Conservation (phyloP, 2,113 vertebrate genomes). For the Pluvianellus socialis region DNA sequence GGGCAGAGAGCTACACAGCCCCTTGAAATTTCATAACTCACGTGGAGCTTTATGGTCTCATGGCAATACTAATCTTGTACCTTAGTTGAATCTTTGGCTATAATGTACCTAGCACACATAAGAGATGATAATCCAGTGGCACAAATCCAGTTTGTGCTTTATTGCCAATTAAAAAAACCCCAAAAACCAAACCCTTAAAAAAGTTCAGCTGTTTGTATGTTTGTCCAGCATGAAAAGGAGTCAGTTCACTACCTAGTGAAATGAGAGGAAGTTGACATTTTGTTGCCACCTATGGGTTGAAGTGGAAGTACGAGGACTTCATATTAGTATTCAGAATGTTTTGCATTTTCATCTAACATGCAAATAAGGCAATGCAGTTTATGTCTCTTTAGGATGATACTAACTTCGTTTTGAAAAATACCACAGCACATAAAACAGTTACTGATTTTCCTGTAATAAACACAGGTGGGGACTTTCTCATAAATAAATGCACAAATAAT, state of each 20-base stretch:
- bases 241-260: background rate
- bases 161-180: background rate
- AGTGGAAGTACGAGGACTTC: background rate
- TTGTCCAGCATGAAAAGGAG: background rate
- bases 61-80: background rate
- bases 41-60: background rate
- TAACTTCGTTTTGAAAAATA: background rate
- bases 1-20: background rate
- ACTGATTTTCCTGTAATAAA: background rate
- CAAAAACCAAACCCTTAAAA: background rate
- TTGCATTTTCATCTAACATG: background rate
- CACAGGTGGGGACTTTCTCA: background rate
- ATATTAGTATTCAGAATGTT: background rate
- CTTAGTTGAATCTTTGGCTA: background rate
- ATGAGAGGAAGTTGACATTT: background rate
- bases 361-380: background rate
- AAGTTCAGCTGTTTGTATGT: background rate
- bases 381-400: background rate
- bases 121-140: background rate
- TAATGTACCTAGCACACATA: background rate
- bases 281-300: background rate
- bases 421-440: background rate
- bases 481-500: background rate
- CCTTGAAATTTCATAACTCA: background rate
- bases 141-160: background rate